phyloP scores from a whole-genome alignment of 2,113 vertebrate species.

The pig (Sus scrofa) region DNA sequence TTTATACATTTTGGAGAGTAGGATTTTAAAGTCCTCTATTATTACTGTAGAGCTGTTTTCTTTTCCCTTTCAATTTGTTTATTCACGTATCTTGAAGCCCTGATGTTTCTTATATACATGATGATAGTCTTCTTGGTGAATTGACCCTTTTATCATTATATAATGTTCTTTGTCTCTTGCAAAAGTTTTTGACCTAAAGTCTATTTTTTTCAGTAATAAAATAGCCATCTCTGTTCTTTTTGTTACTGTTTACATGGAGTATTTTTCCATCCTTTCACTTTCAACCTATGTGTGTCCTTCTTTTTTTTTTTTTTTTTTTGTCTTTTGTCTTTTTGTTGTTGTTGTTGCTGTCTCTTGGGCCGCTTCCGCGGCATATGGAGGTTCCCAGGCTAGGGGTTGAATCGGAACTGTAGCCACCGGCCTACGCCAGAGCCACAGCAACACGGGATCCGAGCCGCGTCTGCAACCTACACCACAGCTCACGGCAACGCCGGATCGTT shows the following conservation, averaged over 20 bases:
- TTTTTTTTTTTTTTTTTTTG: too few species aligned
- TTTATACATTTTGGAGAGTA: not conserved
- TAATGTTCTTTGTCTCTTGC: not conserved
- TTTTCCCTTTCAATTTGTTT: not conserved
- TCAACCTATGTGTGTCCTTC: not conserved
- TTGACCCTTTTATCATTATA: not conserved
- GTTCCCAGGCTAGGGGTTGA: too few species aligned
- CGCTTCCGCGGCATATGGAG: too few species aligned
- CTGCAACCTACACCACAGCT: too few species aligned
- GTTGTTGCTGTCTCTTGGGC: too few species aligned
- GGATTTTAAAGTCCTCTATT: not conserved
- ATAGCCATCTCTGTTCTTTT: not conserved
- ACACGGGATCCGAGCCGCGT: too few species aligned
- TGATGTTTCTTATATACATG: not conserved
- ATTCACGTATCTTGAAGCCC: not conserved
- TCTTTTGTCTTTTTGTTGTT: too few species aligned
- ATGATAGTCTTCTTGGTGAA: not conserved
- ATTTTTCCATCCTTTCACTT: not conserved
- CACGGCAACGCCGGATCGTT: too few species aligned
- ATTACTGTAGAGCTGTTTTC: not conserved
- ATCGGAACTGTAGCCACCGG: too few species aligned
- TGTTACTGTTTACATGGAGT: not conserved
- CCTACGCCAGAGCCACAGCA: too few species aligned
- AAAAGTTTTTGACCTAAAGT: not conserved
- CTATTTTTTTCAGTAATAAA: not conserved